Evolutionary conservation across 2,888 invertebrate species (phyloP).

Genomic region (Parnassius smintheus): DNA sequence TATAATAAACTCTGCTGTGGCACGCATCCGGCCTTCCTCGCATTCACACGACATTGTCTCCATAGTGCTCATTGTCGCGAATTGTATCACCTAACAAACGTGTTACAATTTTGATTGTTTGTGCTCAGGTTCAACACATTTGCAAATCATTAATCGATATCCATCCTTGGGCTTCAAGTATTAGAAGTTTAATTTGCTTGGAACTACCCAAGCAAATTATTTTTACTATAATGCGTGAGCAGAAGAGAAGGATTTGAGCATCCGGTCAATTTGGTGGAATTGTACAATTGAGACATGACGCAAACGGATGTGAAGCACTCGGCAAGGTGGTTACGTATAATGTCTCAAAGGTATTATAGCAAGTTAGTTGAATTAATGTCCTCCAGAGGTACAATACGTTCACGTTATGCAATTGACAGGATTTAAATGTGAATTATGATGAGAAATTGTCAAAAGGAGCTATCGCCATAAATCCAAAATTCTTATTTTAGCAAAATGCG

Average conservation of each 20-base stretch:
- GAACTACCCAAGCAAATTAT: background rate
- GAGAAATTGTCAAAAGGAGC: too few relatives aligned
- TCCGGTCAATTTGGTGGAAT: constrained; percentile 46
- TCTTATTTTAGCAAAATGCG: too few relatives aligned
- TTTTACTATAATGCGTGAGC: constrained; percentile 5
- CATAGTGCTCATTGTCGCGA: constrained; percentile 43
- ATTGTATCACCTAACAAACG: constrained; percentile 35
- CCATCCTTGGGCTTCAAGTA: background rate
- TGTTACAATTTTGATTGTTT: constrained; percentile 29
- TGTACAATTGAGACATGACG: constrained; percentile 47
- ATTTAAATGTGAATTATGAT: too few relatives aligned
- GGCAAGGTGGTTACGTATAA: constrained; percentile 39
- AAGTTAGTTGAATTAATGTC: constrained; percentile 2
- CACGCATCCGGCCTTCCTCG: constrained; percentile 61
- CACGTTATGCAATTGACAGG: too few relatives aligned
- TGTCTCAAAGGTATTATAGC: background rate
- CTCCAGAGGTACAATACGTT: too few relatives aligned
- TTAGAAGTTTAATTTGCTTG: background rate
- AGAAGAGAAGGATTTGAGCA: constrained; percentile 39
- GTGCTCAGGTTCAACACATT: constrained; percentile 22
- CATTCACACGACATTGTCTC: constrained; percentile 34
- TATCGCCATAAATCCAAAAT: too few relatives aligned
- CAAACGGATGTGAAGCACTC: constrained; percentile 27
- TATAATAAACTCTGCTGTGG: constrained; percentile 51
- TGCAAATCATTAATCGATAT: background rate